These are phyloP conservation scores for Synodontis membranacea DNA, from an alignment of 2,113 vertebrate species.

Conservation along the genomic window DNA sequence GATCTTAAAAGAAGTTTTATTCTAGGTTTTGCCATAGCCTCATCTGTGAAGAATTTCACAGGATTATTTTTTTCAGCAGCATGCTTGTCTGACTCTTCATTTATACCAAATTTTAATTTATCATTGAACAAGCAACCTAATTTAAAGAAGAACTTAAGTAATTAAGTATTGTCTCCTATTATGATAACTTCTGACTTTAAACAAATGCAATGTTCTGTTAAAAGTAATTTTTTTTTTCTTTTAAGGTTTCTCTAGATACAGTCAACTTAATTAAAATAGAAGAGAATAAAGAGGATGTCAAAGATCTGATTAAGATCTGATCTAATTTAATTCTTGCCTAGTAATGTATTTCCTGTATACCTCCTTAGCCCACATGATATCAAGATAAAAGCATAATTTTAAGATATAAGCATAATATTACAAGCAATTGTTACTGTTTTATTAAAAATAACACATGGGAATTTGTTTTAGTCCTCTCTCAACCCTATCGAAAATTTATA, in stretches of 20 bases:
- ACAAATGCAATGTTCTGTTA: too few species aligned
- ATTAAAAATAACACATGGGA: neutral
- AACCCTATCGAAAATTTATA: too few species aligned
- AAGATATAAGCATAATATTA: too few species aligned
- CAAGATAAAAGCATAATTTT: too few species aligned
- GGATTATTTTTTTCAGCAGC: neutral
- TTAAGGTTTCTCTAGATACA: too few species aligned
- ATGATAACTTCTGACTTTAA: too few species aligned
- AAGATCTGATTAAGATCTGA: neutral
- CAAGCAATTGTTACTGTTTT: neutral
- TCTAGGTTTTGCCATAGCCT: neutral
- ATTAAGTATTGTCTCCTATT: neutral
- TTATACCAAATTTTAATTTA: neutral
- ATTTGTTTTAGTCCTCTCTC: too few species aligned
- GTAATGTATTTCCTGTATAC: too few species aligned
- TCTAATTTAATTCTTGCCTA: neutral
- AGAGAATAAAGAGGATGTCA: neutral
- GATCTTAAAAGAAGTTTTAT: neutral
- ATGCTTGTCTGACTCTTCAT: neutral
- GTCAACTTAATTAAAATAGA: neutral
- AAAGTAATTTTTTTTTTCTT: too few species aligned
- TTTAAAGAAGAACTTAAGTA: neutral
- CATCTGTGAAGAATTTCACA: neutral
- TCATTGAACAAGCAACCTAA: neutral
- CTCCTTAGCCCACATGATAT: neutral